phyloP scores from a whole-genome alignment of 2,888 invertebrate genomes.

The Vesta saturnalis region DNA sequence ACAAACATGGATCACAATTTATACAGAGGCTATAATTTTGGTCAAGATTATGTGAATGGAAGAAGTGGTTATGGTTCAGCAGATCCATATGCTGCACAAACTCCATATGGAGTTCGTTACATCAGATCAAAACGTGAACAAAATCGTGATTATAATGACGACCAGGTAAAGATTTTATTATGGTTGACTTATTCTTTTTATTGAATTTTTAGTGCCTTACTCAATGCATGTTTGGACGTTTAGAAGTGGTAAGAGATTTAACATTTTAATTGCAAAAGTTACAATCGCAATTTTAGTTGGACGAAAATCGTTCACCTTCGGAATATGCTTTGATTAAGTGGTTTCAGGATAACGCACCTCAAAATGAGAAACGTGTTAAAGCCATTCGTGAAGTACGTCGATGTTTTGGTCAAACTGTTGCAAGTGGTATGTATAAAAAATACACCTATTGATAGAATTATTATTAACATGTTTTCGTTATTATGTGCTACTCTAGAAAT shows the following conservation, averaged over 20 bases:
- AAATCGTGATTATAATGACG: not conserved
- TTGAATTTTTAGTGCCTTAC: slow-evolving; percentile 55
- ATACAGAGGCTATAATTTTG: not conserved
- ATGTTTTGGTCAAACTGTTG: slow-evolving; percentile 58
- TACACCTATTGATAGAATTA: too few relatives aligned
- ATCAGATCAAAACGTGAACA: slow-evolving; percentile 40
- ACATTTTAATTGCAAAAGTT: slow-evolving; percentile 5
- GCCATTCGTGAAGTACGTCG: slow-evolving; percentile 55
- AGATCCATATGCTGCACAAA: slow-evolving; percentile 30
- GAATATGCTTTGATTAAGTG: slow-evolving; percentile 60
- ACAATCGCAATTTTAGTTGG: slow-evolving; percentile 57
- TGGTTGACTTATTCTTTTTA: not conserved
- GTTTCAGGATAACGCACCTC: slow-evolving; percentile 56
- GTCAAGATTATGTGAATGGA: not conserved
- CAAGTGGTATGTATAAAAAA: slow-evolving; percentile 54
- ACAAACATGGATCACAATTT: not conserved
- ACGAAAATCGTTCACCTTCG: slow-evolving; percentile 58
- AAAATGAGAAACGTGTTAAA: slow-evolving; percentile 55
- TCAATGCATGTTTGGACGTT: slow-evolving; percentile 59
- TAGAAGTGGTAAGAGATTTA: slow-evolving; percentile 55
- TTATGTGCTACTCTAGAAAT: too few relatives aligned
- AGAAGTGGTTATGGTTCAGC: not conserved
- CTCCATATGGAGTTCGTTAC: slow-evolving; percentile 43
- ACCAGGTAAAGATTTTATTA: not conserved
- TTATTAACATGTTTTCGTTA: too few relatives aligned